phyloP scores from a whole-genome alignment of 1,140 invertebrate genomes.

The Meloidogyne exigua region DNA sequence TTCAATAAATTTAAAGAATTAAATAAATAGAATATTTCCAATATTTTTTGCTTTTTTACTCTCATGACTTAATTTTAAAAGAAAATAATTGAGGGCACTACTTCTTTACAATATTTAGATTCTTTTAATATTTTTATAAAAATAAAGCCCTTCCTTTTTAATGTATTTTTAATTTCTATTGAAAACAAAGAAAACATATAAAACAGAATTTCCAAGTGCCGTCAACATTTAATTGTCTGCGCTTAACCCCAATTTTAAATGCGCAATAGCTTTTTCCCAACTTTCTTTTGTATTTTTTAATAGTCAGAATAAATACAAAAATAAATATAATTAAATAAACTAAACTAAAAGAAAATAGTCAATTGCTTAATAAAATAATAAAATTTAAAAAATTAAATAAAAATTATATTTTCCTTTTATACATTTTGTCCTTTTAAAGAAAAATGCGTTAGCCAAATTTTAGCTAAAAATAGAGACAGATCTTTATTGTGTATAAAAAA shows the following conservation, averaged over 20 bases:
- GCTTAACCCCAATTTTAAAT: conserved; percentile 5
- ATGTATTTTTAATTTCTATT: not conserved
- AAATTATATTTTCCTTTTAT: not conserved
- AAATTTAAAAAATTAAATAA: not conserved
- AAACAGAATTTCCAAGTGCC: not conserved
- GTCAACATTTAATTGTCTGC: not conserved
- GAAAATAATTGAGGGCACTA: not conserved
- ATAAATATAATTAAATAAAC: not conserved
- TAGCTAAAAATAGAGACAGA: conserved; percentile 5
- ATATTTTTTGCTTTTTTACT: too few relatives aligned
- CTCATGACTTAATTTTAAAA: not conserved
- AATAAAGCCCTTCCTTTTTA: not conserved
- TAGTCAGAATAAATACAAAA: not conserved
- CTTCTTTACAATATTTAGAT: not conserved
- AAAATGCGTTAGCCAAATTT: conserved; percentile 2
- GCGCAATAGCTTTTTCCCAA: not conserved
- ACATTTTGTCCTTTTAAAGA: not conserved
- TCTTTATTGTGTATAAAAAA: not conserved
- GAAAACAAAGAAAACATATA: not conserved
- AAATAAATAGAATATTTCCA: too few relatives aligned
- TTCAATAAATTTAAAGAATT: too few relatives aligned
- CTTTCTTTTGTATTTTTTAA: not conserved
- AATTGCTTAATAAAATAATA: too few relatives aligned
- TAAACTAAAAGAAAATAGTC: too few relatives aligned
- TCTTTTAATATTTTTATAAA: not conserved